These are phyloP conservation scores for Malurus cyaneus DNA, from an alignment of 2,113 vertebrate species.

Conservation along the genomic window DNA sequence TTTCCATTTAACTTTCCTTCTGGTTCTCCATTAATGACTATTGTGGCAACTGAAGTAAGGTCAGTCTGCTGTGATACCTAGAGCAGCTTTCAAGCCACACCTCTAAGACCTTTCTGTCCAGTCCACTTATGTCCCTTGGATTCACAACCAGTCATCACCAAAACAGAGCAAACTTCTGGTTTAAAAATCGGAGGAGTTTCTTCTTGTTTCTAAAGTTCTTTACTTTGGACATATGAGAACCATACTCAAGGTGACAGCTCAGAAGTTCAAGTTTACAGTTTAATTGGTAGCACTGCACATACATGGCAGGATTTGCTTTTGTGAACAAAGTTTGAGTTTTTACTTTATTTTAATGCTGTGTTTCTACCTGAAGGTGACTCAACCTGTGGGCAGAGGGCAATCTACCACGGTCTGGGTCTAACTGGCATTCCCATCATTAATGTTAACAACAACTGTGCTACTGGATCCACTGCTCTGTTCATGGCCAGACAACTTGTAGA, in stretches of 20 bases:
- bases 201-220: not conserved
- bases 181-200: not conserved
- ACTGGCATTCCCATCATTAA: constrained; percentile 96
- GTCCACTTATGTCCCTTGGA: not conserved
- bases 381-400: constrained; percentile 89
- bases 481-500: constrained; percentile 86
- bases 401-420: constrained; percentile 92
- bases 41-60: not conserved
- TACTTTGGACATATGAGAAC: not conserved
- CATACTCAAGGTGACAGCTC: not conserved
- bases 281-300: not conserved
- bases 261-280: not conserved
- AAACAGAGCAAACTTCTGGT: not conserved
- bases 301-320: not conserved
- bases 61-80: not conserved
- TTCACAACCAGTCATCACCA: not conserved
- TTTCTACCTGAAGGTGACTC: constrained; percentile 83
- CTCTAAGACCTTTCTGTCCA: not conserved
- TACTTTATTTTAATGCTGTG: not conserved
- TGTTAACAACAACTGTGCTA: constrained; percentile 97
- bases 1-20: not conserved
- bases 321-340: not conserved
- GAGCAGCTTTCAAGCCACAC: not conserved
- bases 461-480: constrained; percentile 93
- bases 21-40: not conserved